Percentiles rank a stretch among this genome's conserved stretches.
phyloP scores from a whole-genome alignment of 2,888 invertebrate species.

The Zele albiditarsus region DNA sequence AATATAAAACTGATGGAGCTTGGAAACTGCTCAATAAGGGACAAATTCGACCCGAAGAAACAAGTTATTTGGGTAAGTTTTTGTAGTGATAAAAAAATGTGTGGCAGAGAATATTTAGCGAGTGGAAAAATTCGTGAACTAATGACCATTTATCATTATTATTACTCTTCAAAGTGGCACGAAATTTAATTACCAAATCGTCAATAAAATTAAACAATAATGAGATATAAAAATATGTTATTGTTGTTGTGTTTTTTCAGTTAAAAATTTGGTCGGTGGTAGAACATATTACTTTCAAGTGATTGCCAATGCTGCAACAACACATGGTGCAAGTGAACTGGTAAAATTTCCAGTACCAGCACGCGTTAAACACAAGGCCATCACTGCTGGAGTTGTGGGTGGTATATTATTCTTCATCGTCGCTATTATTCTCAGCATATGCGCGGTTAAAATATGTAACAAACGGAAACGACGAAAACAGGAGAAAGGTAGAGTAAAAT shows the following conservation, averaged over 20 bases:
- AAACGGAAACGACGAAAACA: constrained; percentile 97
- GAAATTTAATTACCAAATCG: no score
- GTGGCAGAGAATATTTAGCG: no score
- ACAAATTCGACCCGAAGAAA: constrained; percentile 91
- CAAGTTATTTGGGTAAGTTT: constrained; percentile 85
- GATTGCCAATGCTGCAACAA: constrained; percentile 89
- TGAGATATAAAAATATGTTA: no score
- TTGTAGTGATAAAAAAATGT: no score
- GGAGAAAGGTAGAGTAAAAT: constrained; percentile 87
- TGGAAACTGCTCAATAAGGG: constrained; percentile 93
- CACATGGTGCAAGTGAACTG: constrained; percentile 90
- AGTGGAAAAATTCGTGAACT: no score
- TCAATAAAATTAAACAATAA: no score
- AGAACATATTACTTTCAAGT: constrained; percentile 94
- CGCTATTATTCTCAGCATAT: constrained; percentile 96
- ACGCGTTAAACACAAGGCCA: constrained; percentile 94
- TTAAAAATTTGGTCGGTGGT: constrained; percentile 92
- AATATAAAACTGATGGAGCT: constrained; percentile 91
- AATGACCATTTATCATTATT: no score
- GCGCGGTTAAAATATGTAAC: constrained; percentile 98
- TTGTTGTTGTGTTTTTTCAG: constrained; percentile 73
- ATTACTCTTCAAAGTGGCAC: no score
- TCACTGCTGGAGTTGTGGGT: constrained; percentile 96
- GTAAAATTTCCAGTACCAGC: constrained; percentile 92
- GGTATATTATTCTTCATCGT: constrained; percentile 98